Percentiles rank a stretch among this genome's conserved stretches.
Conservation (phyloP, 2,888 invertebrate genomes). For the Metalampra italica region DNA sequence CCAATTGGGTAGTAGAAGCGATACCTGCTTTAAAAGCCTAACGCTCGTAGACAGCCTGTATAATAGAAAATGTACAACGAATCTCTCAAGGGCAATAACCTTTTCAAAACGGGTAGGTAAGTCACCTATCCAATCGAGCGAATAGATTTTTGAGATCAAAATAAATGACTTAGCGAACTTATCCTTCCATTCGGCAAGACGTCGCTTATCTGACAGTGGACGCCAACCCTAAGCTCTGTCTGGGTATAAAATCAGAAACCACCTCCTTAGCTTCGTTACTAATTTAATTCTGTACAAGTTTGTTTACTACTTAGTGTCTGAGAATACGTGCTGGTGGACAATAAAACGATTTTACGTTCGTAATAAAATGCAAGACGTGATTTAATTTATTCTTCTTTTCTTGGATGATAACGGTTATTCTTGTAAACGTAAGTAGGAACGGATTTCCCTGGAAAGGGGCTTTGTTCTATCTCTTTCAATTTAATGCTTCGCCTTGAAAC, state of each 20-base stretch:
- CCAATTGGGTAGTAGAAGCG: too few species aligned
- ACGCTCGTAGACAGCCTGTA: too few species aligned
- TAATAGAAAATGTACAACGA: not conserved
- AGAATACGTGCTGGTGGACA: slow-evolving; percentile 7
- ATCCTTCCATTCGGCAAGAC: not conserved
- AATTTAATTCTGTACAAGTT: slow-evolving; percentile 12
- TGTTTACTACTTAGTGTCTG: slow-evolving; percentile 10
- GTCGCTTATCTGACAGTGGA: slow-evolving; percentile 5
- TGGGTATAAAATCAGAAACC: slow-evolving; percentile 5
- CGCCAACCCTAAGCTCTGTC: slow-evolving; percentile 4
- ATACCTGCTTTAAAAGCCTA: too few species aligned
- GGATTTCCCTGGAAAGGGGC: slow-evolving; percentile 20
- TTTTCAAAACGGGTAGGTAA: not conserved
- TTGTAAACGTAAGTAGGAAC: slow-evolving; percentile 16
- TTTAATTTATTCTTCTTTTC: slow-evolving; percentile 19
- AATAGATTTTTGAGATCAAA: too few species aligned
- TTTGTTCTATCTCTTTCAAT: slow-evolving; percentile 30
- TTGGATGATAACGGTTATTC: slow-evolving; percentile 16
- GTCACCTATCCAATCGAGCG: too few species aligned
- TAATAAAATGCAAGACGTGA: slow-evolving; percentile 16
- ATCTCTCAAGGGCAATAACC: not conserved
- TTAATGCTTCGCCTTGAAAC: slow-evolving; percentile 30
- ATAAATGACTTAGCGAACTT: not conserved
- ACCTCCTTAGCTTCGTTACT: slow-evolving; percentile 4
- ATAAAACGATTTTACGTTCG: slow-evolving; percentile 18